Evolutionary conservation across 2,113 vertebrate species (phyloP).

Genomic region (Tachuris rubrigastra): DNA sequence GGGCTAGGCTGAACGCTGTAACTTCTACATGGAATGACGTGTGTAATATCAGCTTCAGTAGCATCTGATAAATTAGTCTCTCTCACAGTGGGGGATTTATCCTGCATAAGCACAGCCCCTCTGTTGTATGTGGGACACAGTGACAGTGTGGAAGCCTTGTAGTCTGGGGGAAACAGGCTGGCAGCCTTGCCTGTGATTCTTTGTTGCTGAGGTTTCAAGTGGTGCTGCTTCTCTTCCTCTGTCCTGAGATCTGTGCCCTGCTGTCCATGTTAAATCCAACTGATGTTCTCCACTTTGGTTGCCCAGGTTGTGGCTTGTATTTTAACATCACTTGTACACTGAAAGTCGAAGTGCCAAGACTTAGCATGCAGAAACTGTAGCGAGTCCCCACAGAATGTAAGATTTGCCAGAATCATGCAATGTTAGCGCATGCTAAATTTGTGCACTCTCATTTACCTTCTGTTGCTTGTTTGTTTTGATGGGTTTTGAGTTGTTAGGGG

Average conservation of each 20-base stretch:
- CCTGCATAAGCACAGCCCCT: background rate
- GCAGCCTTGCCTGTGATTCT: background rate
- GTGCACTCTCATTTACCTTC: background rate
- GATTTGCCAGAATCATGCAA: background rate
- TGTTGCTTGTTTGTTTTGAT: constrained; percentile 9
- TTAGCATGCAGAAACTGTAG: background rate
- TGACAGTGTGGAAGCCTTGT: background rate
- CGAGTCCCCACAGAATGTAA: background rate
- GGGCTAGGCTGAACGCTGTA: background rate
- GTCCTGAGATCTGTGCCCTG: background rate
- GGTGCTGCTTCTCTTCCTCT: background rate
- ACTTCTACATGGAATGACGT: background rate
- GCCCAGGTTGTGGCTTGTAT: background rate
- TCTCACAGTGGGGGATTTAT: background rate
- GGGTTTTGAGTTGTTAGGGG: background rate
- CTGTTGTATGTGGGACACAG: background rate
- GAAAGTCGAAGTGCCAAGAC: background rate
- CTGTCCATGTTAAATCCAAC: background rate
- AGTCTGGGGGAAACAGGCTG: background rate
- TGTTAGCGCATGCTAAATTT: background rate
- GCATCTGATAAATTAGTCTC: background rate
- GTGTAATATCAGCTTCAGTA: background rate
- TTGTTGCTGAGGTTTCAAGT: background rate
- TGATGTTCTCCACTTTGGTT: background rate
- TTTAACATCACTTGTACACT: background rate